phyloP scores from a whole-genome alignment of 1,140 invertebrate species.

The Cyclargus thomasi region DNA sequence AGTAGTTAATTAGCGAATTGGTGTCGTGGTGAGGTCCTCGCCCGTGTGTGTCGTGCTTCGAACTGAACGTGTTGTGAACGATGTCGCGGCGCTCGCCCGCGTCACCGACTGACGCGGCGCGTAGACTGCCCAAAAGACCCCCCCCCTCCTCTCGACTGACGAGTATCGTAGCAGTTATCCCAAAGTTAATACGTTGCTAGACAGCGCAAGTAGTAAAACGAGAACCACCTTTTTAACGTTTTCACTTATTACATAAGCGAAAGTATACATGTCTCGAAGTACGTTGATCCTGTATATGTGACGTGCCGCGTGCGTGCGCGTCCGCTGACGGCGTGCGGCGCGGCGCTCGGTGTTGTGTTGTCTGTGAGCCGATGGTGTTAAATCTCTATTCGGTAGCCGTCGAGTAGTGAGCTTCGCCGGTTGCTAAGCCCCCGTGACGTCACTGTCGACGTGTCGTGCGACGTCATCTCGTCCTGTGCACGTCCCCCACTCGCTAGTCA shows the following conservation, averaged over 20 bases:
- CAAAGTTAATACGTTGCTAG: background rate
- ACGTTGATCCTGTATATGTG: background rate
- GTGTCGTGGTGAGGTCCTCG: background rate
- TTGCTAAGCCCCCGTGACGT: background rate
- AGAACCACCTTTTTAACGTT: background rate
- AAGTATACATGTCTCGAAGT: background rate
- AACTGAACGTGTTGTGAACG: background rate
- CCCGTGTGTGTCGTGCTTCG: background rate
- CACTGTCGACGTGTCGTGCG: background rate
- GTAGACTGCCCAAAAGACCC: background rate
- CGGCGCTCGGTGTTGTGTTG: background rate
- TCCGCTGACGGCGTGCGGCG: background rate
- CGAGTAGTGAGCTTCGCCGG: background rate
- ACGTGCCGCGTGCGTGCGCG: background rate
- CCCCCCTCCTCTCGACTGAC: background rate
- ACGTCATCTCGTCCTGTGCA: background rate
- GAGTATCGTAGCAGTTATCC: background rate
- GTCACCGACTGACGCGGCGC: background rate
- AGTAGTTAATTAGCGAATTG: conserved; percentile 11
- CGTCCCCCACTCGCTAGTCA: conserved; percentile 1
- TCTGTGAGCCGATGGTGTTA: conserved; percentile 10
- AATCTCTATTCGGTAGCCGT: conserved; percentile 2
- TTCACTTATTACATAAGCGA: background rate
- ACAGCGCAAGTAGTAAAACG: background rate
- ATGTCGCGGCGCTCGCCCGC: background rate